Evolutionary conservation across 2,113 vertebrate species (phyloP), one percentile per base, ranked within the genome.

Genomic region (Argyrosomus japonicus): DNA sequence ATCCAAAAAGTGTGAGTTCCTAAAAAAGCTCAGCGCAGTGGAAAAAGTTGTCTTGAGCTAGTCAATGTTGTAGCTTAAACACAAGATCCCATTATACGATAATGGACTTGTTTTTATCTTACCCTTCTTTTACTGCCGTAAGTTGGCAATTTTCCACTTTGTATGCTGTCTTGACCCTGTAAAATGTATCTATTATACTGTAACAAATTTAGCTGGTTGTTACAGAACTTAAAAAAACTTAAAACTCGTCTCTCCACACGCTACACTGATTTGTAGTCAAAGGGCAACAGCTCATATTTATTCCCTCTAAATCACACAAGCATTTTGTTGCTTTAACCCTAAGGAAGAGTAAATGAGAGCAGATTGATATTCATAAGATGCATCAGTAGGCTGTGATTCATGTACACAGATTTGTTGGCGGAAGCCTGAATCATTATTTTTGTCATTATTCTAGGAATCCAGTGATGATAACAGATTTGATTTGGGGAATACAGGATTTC

Each of bases 361-460:
- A 51, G 50, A 75, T 19, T 75, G 60, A 54, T 64, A 48, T 27
- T 60, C 32, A 58, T n/a, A 2, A 61, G n/a, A 61, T 51, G 32
- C 40, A 70, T 75, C 60, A 67, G 45, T 17, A 27, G 8, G 48
- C 43, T 84, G 57, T 56, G 57, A 81, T 76, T 53, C 71, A 69
- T 23, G 43, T 50, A 4, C 9, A 54, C 57, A 54, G 36, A 76
- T 40, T 40, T 40, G 36, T 67, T 48, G 54, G 50, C 36, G 25
- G 51, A 75, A 79, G 62, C 21, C 65, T 57, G 56, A 65, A 32
- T 58, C 58, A 23, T 60, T 25, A n/a, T 48, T 69, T 40, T 21
- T 73, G n/a, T 57, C 17, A 27, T 27, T n/a, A 27, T 60, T 58
- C 11, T 15, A 56, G 29, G 5, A 68, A 72, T 60, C 25, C 23